Conservation (phyloP, 2,888 invertebrate genomes). For the Bhutanitis thaidina region DNA sequence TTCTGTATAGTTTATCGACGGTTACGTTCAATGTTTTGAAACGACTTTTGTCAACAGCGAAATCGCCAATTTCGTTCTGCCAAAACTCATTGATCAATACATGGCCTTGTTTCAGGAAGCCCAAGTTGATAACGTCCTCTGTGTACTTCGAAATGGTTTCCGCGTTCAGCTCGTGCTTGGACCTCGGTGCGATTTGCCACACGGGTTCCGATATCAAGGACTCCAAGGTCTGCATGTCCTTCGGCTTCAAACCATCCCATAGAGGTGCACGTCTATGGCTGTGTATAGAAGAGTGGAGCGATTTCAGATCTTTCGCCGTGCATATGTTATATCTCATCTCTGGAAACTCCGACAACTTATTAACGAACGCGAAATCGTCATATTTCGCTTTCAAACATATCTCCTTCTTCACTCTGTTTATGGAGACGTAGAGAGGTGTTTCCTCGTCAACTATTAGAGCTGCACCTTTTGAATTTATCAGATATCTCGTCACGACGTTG, state of each 20-base stretch:
- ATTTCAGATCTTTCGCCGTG: constrained; percentile 88
- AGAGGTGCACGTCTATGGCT: constrained; percentile 83
- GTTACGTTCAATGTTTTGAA: constrained; percentile 89
- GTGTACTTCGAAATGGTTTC: constrained; percentile 89
- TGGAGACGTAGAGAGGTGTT: constrained; percentile 88
- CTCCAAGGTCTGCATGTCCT: constrained; percentile 86
- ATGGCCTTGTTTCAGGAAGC: constrained; percentile 88
- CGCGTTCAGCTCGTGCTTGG: constrained; percentile 83
- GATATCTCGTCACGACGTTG: constrained; percentile 89
- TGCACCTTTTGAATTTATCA: constrained; percentile 92
- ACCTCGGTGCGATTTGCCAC: constrained; percentile 89
- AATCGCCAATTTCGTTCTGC: constrained; percentile 92
- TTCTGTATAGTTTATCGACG: constrained; percentile 88
- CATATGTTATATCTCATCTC: constrained; percentile 92
- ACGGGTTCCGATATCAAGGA: constrained; percentile 90
- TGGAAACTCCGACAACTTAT: constrained; percentile 83
- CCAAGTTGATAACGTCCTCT: constrained; percentile 88
- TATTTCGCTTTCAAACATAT: constrained; percentile 89
- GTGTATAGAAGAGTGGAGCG: constrained; percentile 87
- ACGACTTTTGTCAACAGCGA: constrained; percentile 87
- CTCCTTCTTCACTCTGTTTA: constrained; percentile 83
- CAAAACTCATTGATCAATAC: constrained; percentile 90
- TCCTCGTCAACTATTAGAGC: constrained; percentile 88
- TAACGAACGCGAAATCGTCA: constrained; percentile 89
- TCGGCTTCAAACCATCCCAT: constrained; percentile 91